phyloP scores from a whole-genome alignment of 2,113 vertebrate genomes.

The Eulemur rufifrons region DNA sequence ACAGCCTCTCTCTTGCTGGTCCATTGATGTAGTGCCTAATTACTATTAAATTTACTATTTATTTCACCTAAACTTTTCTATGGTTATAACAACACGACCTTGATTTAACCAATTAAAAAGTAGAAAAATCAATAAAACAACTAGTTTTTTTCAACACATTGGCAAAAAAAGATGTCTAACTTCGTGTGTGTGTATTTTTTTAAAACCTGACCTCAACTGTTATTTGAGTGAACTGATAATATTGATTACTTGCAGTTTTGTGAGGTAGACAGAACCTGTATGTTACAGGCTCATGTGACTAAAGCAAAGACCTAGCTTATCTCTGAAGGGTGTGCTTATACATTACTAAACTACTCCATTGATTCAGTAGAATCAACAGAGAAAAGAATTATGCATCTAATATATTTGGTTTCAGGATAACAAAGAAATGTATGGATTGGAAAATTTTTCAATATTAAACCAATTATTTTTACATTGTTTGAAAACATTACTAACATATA shows the following conservation, averaged over 20 bases:
- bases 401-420: slow-evolving; percentile 2
- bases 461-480: neutral
- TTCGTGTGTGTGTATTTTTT: neutral
- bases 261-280: neutral
- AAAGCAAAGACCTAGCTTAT: neutral
- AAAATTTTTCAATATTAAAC: neutral
- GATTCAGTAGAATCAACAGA: neutral
- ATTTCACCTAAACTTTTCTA: neutral
- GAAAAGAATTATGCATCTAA: neutral
- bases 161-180: neutral
- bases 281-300: neutral
- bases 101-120: neutral
- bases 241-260: neutral
- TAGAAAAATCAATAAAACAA: neutral
- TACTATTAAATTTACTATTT: neutral
- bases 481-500: neutral
- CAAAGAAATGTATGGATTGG: neutral
- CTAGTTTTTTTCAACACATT: neutral
- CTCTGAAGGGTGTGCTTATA: neutral
- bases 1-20: neutral
- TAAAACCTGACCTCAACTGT: neutral
- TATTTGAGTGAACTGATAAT: neutral
- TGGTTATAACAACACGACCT: neutral
- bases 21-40: neutral
- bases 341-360: neutral